Conservation (phyloP, 2,888 invertebrate genomes). For the Polyploca ridens region DNA sequence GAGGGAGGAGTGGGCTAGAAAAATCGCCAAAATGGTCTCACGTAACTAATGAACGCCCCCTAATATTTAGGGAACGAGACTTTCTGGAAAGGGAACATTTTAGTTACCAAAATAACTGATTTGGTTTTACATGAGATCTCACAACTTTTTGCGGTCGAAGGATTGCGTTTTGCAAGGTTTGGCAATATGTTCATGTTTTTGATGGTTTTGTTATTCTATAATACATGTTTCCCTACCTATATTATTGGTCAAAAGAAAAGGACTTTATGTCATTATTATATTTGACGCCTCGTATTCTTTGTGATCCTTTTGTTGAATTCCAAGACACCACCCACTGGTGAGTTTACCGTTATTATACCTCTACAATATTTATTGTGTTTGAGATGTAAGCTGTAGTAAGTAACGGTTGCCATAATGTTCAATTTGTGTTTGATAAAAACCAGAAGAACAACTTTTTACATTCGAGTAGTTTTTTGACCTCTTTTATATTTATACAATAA, state of each 20-base stretch:
- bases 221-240: too few relatives aligned
- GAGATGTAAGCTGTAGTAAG: constrained; percentile 21
- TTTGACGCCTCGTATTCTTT: neutral
- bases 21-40: too few relatives aligned
- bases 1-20: too few relatives aligned
- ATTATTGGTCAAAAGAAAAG: neutral
- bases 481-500: constrained; percentile 24
- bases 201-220: too few relatives aligned
- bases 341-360: constrained; percentile 25
- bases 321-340: neutral
- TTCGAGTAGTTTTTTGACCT: constrained; percentile 51
- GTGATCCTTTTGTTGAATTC: neutral
- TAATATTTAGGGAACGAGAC: too few relatives aligned
- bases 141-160: too few relatives aligned
- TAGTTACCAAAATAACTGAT: too few relatives aligned
- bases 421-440: constrained; percentile 36
- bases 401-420: constrained; percentile 42
- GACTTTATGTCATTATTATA: neutral
- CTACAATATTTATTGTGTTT: constrained; percentile 29
- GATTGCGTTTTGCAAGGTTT: too few relatives aligned
- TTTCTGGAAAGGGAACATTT: too few relatives aligned
- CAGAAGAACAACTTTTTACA: constrained; percentile 44
- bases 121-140: too few relatives aligned
- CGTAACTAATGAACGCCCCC: too few relatives aligned
- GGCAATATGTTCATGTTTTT: too few relatives aligned